Base-by-base conservation (phyloP, 2,888 invertebrate genomes). In the Nephrocerus scutellatus region DNA sequence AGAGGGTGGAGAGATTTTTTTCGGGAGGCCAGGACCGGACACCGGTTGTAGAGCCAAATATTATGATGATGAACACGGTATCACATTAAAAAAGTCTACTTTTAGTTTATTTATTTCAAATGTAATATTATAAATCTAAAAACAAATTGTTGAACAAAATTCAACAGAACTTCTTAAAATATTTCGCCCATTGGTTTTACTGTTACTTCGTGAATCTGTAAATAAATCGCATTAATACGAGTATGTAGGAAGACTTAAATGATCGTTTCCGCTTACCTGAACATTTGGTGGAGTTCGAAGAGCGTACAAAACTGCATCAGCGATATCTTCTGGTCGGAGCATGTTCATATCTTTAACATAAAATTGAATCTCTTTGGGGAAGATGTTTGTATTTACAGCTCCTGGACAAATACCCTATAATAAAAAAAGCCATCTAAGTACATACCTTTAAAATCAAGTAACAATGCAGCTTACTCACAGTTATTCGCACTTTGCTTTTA, bases 111-210 rank as follows among this genome's bases (percentile, higher is more conserved):
- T n/a, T n/a, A n/a, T n/a, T n/a, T n/a, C n/a, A n/a, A n/a, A n/a
- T n/a, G n/a, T n/a, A n/a, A n/a, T n/a, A n/a, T n/a, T n/a, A n/a
- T n/a, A n/a, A n/a, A n/a, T n/a, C n/a, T n/a, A n/a, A n/a, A n/a
- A n/a, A n/a, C n/a, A n/a, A n/a, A n/a, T n/a, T n/a, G n/a, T n/a
- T n/a, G n/a, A n/a, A n/a, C n/a, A n/a, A n/a, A n/a, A n/a, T n/a
- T n/a, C n/a, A n/a, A n/a, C n/a, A n/a, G n/a, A n/a, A n/a, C n/a
- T n/a, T n/a, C n/a, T 46, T 47, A 63, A 49, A 64, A 65, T 12
- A 62, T 53, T 52, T 63, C 63, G 0, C 64, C 63, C 63, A 64
- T 59, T 2, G 64, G 65, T 20, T 66, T 64, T 1, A 64, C 47
- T 4, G 64, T 65, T 3, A 64, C 60, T 14, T 64, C 65, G 33